Percentiles rank a stretch among this genome's conserved stretches.
phyloP scores from a whole-genome alignment of 2,888 invertebrate species.

The Apamea anceps region DNA sequence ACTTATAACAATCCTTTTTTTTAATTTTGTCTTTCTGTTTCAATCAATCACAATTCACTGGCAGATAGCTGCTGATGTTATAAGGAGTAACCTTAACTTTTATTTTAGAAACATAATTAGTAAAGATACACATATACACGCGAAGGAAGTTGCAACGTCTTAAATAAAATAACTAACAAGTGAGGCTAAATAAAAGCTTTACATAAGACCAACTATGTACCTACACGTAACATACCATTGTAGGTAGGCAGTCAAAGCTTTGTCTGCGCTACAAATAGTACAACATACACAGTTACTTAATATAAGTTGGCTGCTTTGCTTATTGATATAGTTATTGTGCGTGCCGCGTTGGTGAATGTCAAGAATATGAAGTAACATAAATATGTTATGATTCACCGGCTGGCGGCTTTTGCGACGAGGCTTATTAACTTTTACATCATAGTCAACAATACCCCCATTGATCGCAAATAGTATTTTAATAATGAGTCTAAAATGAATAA shows the following conservation, averaged over 20 bases:
- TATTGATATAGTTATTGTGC: conserved; percentile 43
- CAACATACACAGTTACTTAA: neutral
- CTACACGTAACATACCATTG: conserved; percentile 8
- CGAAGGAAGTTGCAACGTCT: neutral
- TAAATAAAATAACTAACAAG: neutral
- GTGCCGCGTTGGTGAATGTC: conserved; percentile 48
- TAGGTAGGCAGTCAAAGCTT: conserved; percentile 3
- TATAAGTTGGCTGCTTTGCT: conserved; percentile 16
- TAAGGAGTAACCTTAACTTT: too few species aligned
- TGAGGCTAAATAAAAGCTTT: neutral
- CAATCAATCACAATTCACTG: too few species aligned
- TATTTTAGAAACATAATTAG: too few species aligned
- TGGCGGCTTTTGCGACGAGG: conserved; percentile 35
- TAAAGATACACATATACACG: neutral
- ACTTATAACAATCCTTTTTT: too few species aligned
- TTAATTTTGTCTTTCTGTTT: too few species aligned
- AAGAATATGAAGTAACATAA: conserved; percentile 47
- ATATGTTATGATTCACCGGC: conserved; percentile 17
- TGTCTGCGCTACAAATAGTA: neutral
- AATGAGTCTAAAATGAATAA: neutral
- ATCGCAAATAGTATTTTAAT: conserved; percentile 35
- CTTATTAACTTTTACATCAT: conserved; percentile 50
- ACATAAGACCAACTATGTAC: neutral
- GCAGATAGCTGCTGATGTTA: too few species aligned
- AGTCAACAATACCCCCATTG: conserved; percentile 31